phyloP scores from a whole-genome alignment of 2,888 invertebrate species.

The Diarsia rubi region DNA sequence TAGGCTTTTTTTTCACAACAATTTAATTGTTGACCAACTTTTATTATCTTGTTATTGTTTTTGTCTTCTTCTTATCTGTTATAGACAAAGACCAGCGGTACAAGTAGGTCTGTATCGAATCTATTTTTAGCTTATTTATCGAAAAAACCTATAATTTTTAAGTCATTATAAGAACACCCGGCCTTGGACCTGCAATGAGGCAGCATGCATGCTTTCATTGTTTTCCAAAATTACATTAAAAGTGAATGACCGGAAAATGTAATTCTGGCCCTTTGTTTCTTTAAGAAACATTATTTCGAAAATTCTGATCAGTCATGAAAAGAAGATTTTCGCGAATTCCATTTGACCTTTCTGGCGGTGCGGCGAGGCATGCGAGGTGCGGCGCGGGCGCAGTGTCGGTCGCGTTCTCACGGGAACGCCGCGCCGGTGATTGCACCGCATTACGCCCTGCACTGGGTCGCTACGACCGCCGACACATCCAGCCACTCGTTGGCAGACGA shows the following conservation, averaged over 20 bases:
- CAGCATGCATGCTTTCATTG: neutral
- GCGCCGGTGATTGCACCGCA: slow-evolving; percentile 87
- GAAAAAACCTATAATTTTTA: neutral
- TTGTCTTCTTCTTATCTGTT: slow-evolving; percentile 30
- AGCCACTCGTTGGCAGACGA: slow-evolving; percentile 69
- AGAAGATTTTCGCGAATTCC: slow-evolving; percentile 63
- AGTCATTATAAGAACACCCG: neutral
- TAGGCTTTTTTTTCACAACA: slow-evolving; percentile 10
- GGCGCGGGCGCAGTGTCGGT: slow-evolving; percentile 73
- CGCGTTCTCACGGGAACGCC: slow-evolving; percentile 90
- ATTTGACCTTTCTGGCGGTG: slow-evolving; percentile 78
- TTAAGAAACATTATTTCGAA: neutral
- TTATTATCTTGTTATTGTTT: slow-evolving; percentile 46
- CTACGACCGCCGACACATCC: slow-evolving; percentile 72
- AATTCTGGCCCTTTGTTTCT: too few species aligned
- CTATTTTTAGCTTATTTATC: slow-evolving; percentile 18
- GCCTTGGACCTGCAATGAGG: neutral
- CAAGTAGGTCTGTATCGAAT: neutral
- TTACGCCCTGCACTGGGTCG: slow-evolving; percentile 85
- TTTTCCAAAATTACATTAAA: neutral
- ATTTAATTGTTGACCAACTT: slow-evolving; percentile 23
- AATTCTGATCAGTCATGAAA: slow-evolving; percentile 28
- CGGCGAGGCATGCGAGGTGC: slow-evolving; percentile 75
- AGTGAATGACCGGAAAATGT: neutral
- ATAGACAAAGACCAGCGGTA: slow-evolving; percentile 6